A percentile compares a stretch with the other conserved stretches of the same genome.
phyloP scores from a whole-genome alignment of 2,797 vertebrate genomes.

The Lagodon rhomboides region DNA sequence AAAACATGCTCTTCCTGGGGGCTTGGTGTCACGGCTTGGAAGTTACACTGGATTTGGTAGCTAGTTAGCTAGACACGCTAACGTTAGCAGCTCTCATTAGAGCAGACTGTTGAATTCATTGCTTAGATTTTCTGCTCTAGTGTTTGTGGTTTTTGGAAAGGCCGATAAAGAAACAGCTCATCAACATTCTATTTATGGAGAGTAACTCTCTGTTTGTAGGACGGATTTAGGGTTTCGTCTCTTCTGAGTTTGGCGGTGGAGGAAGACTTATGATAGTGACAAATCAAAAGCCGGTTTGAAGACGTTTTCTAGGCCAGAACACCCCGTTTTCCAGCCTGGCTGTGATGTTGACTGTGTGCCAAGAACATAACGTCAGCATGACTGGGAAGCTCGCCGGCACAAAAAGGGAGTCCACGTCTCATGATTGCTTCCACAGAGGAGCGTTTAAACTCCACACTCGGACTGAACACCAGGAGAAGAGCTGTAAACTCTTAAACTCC shows the following conservation, averaged over 20 bases:
- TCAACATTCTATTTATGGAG: no score
- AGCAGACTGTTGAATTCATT: background rate
- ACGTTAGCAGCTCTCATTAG: background rate
- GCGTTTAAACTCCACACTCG: conserved; percentile 34
- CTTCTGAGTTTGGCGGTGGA: background rate
- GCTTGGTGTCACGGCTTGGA: background rate
- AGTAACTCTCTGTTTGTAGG: no score
- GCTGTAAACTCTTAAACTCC: conserved; percentile 7
- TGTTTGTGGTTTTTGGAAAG: background rate
- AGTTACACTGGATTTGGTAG: background rate
- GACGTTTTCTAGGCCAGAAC: conserved; percentile 48
- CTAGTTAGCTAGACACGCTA: background rate
- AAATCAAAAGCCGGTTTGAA: conserved; percentile 1
- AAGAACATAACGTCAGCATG: conserved; percentile 72
- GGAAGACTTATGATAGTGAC: conserved; percentile 3
- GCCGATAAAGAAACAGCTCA: no score
- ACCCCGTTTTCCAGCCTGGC: conserved; percentile 57
- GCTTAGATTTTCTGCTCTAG: background rate
- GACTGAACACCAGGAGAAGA: background rate
- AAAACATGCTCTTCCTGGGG: no score
- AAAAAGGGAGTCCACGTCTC: conserved; percentile 64
- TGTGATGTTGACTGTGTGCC: conserved; percentile 47
- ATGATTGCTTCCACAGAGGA: conserved; percentile 72
- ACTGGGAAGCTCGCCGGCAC: conserved; percentile 46
- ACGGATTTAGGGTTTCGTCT: background rate